phyloP scores from a whole-genome alignment of 2,888 invertebrate genomes.

The Nipponacmea schrenckii region DNA sequence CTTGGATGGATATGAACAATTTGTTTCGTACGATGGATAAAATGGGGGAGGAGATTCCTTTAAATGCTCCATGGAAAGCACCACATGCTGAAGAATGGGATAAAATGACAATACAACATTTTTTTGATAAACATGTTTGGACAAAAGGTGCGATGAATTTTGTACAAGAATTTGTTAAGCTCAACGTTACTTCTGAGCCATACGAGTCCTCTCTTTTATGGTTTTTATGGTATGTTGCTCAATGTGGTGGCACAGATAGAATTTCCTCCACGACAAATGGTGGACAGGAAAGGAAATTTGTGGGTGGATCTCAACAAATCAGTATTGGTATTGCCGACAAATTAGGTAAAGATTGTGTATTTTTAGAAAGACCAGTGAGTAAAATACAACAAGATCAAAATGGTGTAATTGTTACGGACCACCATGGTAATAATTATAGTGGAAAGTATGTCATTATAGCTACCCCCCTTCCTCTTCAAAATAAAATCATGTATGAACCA shows the following conservation, averaged over 20 bases:
- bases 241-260: constrained; percentile 37
- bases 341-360: constrained; percentile 58
- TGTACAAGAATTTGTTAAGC: constrained; percentile 39
- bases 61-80: constrained; percentile 62
- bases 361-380: constrained; percentile 57
- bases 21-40: constrained; percentile 60
- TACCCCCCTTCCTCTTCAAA: constrained; percentile 61
- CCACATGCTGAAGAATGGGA: constrained; percentile 63
- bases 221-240: constrained; percentile 58
- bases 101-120: constrained; percentile 60
- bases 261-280: constrained; percentile 52
- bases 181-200: constrained; percentile 54
- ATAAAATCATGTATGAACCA: constrained; percentile 64
- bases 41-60: constrained; percentile 63
- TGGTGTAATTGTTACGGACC: constrained; percentile 48
- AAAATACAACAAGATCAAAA: constrained; percentile 54
- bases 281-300: constrained; percentile 64
- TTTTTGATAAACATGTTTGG: constrained; percentile 54
- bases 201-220: constrained; percentile 61
- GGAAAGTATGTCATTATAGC: constrained; percentile 62
- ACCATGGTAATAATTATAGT: constrained; percentile 47
- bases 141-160: constrained; percentile 48
- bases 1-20: constrained; percentile 59
- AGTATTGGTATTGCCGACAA: constrained; percentile 63
- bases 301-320: constrained; percentile 69